Evolutionary conservation across 1,140 invertebrate species (phyloP).

Genomic region (Ylistrum balloti): DNA sequence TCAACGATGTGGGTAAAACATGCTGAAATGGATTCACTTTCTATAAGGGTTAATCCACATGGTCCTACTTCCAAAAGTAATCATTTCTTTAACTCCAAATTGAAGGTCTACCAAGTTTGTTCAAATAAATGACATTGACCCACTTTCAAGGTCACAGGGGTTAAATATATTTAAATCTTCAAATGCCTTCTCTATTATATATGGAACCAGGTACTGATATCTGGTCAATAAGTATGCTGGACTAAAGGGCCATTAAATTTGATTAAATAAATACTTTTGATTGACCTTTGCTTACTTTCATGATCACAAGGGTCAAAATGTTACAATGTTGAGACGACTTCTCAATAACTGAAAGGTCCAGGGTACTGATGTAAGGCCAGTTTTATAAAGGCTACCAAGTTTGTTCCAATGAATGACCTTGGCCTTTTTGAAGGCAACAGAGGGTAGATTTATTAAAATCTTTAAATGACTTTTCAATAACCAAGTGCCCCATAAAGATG

Average conservation of each 20-base stretch:
- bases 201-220: neutral
- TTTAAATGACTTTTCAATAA: neutral
- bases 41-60: no score
- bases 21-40: no score
- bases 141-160: neutral
- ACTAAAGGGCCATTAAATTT: neutral
- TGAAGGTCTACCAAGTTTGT: neutral
- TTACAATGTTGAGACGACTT: neutral
- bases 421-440: neutral
- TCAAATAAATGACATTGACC: neutral
- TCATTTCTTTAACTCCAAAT: no score
- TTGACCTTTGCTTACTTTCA: no score
- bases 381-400: neutral
- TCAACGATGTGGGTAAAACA: no score
- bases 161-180: neutral
- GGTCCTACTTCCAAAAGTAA: no score
- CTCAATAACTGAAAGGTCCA: neutral
- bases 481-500: neutral
- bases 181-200: neutral
- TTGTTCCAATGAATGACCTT: neutral
- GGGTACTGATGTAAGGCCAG: no score
- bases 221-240: neutral
- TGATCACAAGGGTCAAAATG: neutral
- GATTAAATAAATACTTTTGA: neutral
- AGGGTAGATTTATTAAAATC: no score